Conservation (phyloP, 2,797 vertebrate genomes). For the Sardinella longiceps region DNA sequence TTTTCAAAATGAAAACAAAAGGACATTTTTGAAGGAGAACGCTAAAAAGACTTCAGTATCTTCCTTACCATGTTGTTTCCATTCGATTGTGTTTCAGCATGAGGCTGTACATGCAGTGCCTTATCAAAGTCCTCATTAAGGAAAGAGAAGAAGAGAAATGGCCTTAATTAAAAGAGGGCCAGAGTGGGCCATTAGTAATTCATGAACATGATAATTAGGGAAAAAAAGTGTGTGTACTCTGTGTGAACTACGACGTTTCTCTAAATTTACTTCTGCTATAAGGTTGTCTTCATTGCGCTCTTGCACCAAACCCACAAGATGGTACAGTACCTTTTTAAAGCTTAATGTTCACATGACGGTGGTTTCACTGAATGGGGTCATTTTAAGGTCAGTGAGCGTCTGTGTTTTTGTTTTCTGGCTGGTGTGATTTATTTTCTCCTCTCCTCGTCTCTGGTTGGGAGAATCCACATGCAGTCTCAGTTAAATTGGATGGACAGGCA, state of each 20-base stretch:
- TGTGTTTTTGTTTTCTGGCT: background rate
- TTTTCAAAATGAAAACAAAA: background rate
- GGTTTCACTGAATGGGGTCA: background rate
- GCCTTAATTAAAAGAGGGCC: slow-evolving; percentile 1
- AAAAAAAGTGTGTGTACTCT: background rate
- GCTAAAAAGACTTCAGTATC: background rate
- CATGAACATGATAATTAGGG: background rate
- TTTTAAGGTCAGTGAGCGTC: background rate
- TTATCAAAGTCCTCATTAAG: background rate
- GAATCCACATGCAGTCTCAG: background rate
- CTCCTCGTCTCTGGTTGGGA: background rate
- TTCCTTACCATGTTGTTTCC: background rate
- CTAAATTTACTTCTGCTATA: background rate
- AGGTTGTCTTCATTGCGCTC: background rate
- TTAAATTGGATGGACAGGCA: background rate
- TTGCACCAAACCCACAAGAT: background rate
- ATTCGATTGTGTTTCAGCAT: background rate
- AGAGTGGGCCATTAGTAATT: background rate
- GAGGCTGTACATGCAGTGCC: background rate
- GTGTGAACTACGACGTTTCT: background rate
- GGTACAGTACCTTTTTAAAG: background rate
- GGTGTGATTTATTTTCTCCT: background rate
- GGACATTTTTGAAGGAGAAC: too few relatives aligned
- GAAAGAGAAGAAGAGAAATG: background rate
- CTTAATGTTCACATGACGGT: background rate